Evolutionary conservation across 1,140 invertebrate genomes (phyloP), one percentile per base, ranked within the genome.

Genomic region (Anoplophora glabripennis): DNA sequence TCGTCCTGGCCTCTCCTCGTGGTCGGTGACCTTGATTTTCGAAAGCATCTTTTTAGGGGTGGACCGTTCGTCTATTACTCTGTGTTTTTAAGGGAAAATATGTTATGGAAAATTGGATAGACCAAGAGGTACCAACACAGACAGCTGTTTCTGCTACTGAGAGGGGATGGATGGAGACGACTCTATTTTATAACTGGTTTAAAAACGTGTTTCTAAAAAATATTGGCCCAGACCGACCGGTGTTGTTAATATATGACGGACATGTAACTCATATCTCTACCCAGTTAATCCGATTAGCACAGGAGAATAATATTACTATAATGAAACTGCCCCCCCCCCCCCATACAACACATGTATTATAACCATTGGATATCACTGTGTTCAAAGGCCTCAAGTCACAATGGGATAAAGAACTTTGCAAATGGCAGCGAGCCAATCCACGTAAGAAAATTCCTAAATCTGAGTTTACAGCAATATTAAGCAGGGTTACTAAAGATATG

Each of bases 301-400:
- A 52, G 9, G 11, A 3, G 5, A 38, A 52, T 61, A 41, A 68
- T 53, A 9, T 67, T 59, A 60, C 52, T 62, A 68, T 64, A 60
- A 54, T 68, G 53, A 66, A 37, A 63, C 49, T 51, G 54, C 69
- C 63, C 51, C 40, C 40, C 35, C 69, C 63, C 51, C 40, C 40
- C 35, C 68, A 61, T 42, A 64, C 65, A 1, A 70, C 64, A 14
- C 64, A 74, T 46, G 9, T 74, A 3, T 57, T 74, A 17, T 71
- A 74, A 52, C 71, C 71, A 8, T 28, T 73, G 8, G 68, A 72
- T 46, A 4, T 73, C 1, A 54, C 66, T 10, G 64, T 71, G 1
- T 67, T 71, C 18, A 71, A 67, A 57, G 59, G 69, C n/a, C 65
- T 72, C 48, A 74, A 74, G 63, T 44, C 49, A 21, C 37, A 8